A percentile compares a stretch with the other conserved stretches of the same genome.
Conservation (phyloP, 2,888 invertebrate genomes). For the Bellardia pandia region DNA sequence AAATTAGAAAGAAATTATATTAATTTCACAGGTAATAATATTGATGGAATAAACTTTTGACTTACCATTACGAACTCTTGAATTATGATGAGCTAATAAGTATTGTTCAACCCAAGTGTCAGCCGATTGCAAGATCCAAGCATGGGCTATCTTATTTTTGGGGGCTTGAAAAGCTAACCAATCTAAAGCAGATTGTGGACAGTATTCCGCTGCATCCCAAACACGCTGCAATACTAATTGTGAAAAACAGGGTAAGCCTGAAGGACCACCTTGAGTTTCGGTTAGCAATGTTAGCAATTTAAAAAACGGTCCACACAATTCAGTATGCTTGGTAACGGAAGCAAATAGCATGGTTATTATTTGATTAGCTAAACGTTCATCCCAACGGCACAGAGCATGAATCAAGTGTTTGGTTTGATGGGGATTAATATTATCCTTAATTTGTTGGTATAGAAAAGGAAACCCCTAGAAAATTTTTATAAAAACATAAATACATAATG, state of each 20-base stretch:
- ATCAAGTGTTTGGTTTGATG: constrained; percentile 96
- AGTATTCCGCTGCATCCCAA: constrained; percentile 95
- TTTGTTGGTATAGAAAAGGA: constrained; percentile 97
- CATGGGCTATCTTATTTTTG: constrained; percentile 94
- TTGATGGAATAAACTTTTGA: background rate
- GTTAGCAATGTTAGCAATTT: constrained; percentile 94
- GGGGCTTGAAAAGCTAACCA: constrained; percentile 95
- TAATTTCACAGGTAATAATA: background rate
- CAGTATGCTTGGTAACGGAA: constrained; percentile 95
- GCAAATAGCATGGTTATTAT: constrained; percentile 96
- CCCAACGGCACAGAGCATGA: constrained; percentile 95
- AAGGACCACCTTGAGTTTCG: constrained; percentile 90
- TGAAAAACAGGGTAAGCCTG: constrained; percentile 95
- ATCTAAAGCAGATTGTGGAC: constrained; percentile 95
- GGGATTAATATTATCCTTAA: constrained; percentile 95
- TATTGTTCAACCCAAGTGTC: constrained; percentile 96
- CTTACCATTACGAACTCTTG: constrained; percentile 92
- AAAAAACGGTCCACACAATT: constrained; percentile 95
- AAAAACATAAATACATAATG: constrained; percentile 54
- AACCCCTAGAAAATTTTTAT: constrained; percentile 88
- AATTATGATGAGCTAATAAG: constrained; percentile 92
- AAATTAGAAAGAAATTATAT: constrained; percentile 24
- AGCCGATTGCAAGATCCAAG: constrained; percentile 96
- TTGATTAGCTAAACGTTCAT: constrained; percentile 94
- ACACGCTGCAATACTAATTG: constrained; percentile 94